Conservation (phyloP, 2,888 invertebrate genomes). For the Limnephilus rhombicus region DNA sequence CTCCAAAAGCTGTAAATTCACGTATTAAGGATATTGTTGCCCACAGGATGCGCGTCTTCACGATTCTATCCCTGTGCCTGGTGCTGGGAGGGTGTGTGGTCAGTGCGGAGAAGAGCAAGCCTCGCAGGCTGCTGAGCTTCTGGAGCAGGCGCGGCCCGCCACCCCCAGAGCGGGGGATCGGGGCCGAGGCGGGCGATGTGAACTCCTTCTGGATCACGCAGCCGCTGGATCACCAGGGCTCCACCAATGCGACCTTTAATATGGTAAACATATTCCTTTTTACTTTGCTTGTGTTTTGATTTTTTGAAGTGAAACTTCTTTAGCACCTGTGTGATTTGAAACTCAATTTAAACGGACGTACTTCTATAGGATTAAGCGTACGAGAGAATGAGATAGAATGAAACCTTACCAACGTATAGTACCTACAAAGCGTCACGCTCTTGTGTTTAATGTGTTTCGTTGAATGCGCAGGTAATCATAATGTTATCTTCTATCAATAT, state of each 20-base stretch:
- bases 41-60: slow-evolving; percentile 4
- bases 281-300: too few species aligned
- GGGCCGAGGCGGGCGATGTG: background rate
- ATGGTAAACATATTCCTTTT: background rate
- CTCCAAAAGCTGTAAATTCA: too few species aligned
- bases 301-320: too few species aligned
- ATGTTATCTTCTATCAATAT: too few species aligned
- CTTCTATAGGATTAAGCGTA: too few species aligned
- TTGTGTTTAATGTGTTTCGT: too few species aligned
- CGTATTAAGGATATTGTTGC: background rate
- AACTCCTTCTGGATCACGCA: background rate
- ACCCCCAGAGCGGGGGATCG: background rate
- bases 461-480: too few species aligned
- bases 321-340: too few species aligned
- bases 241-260: background rate
- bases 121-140: background rate
- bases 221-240: slow-evolving; percentile 21
- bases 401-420: too few species aligned
- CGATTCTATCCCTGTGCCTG: background rate
- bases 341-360: too few species aligned
- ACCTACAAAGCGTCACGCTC: too few species aligned
- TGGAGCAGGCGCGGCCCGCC: background rate
- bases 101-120: background rate
- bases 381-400: too few species aligned
- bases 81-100: background rate